A percentile compares a stretch with the other conserved stretches of the same genome.
phyloP scores from a whole-genome alignment of 2,888 invertebrate genomes.

The Dasypogon diadema region DNA sequence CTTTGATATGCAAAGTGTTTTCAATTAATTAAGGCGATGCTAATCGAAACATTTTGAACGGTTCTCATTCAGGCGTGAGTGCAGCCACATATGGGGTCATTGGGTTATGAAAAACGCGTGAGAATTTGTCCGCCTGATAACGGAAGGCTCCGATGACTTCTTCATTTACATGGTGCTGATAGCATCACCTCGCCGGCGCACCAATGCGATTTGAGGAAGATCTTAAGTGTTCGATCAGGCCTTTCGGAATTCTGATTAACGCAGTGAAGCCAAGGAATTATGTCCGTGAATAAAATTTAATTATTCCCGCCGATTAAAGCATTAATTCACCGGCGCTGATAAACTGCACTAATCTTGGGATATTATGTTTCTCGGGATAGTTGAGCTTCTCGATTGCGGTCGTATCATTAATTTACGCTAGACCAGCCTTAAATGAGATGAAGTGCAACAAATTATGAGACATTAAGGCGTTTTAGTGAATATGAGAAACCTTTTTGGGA shows the following conservation, averaged over 20 bases:
- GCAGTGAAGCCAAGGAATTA: slow-evolving; percentile 7
- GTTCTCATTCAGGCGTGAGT: neutral
- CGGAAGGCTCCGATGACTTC: slow-evolving; percentile 10
- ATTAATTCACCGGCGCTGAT: slow-evolving; percentile 35
- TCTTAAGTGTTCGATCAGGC: neutral
- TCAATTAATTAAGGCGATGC: slow-evolving; percentile 42
- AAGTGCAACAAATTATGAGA: slow-evolving; percentile 26
- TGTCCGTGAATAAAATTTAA: slow-evolving; percentile 39
- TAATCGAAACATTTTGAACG: slow-evolving; percentile 13
- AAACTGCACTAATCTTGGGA: neutral
- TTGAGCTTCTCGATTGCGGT: slow-evolving; percentile 1
- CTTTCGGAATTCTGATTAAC: slow-evolving; percentile 32
- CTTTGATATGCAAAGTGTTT: slow-evolving; percentile 48
- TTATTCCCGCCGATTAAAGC: slow-evolving; percentile 36
- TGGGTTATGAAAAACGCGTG: slow-evolving; percentile 36
- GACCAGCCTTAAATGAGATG: neutral
- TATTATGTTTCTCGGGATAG: neutral
- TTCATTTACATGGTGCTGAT: slow-evolving; percentile 39
- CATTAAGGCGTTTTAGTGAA: neutral
- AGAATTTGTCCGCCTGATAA: slow-evolving; percentile 32
- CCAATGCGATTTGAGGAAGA: neutral
- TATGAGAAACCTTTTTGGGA: neutral
- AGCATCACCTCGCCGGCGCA: neutral
- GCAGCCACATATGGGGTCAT: slow-evolving; percentile 3
- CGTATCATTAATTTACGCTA: slow-evolving; percentile 12